phyloP scores from a whole-genome alignment of 2,113 vertebrate genomes.

The Zeus faber region DNA sequence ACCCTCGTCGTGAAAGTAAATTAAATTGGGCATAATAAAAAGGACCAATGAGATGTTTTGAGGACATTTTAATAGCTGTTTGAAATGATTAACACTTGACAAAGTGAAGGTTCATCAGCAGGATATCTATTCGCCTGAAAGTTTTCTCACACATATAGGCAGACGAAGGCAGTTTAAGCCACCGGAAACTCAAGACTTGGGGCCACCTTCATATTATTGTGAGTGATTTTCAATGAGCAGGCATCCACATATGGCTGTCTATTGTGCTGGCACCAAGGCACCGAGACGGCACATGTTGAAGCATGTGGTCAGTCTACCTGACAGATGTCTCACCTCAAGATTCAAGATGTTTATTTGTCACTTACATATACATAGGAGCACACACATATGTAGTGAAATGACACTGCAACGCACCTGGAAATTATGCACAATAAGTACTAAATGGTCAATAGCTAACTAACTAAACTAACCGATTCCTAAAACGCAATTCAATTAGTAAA shows the following conservation, averaged over 20 bases:
- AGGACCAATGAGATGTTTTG: not conserved
- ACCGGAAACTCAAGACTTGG: not conserved
- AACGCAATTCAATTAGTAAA: too few relatives aligned
- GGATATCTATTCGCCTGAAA: not conserved
- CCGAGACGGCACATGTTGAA: too few relatives aligned
- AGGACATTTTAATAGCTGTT: not conserved
- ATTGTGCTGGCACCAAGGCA: too few relatives aligned
- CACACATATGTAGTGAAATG: too few relatives aligned
- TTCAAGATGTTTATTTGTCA: too few relatives aligned
- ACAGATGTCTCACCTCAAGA: constrained; percentile 17
- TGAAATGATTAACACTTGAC: not conserved
- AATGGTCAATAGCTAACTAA: too few relatives aligned
- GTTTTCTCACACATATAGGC: not conserved
- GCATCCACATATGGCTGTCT: too few relatives aligned
- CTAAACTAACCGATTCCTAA: too few relatives aligned
- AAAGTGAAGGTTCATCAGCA: not conserved
- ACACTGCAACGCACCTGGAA: too few relatives aligned
- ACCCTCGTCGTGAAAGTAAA: constrained; percentile 26
- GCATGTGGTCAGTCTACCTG: not conserved
- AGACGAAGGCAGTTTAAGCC: not conserved
- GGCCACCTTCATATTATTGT: not conserved
- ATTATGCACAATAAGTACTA: too few relatives aligned
- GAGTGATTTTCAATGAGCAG: too few relatives aligned
- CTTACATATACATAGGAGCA: too few relatives aligned
- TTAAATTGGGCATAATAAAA: constrained; percentile 23